These are phyloP conservation scores for Colaptes auratus DNA, from an alignment of 2,113 vertebrate genomes.

Conservation along the genomic window DNA sequence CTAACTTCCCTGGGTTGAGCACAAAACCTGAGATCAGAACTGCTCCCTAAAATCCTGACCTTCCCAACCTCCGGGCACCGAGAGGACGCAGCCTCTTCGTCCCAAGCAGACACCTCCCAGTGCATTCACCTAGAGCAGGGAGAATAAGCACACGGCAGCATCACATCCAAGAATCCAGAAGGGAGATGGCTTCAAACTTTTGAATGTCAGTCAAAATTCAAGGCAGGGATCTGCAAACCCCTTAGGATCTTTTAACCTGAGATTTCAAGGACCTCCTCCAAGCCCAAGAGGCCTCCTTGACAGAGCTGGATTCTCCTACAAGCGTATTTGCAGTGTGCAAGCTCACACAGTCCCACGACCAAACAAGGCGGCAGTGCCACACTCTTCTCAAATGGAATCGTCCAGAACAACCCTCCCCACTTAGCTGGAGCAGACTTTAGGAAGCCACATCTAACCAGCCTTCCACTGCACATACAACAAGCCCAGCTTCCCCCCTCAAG, in stretches of 20 bases:
- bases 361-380: rapidly evolving
- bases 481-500: not conserved
- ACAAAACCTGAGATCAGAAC: not conserved
- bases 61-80: not conserved
- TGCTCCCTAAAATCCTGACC: not conserved
- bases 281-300: not conserved
- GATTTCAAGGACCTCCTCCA: not conserved
- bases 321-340: not conserved
- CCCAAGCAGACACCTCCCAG: not conserved
- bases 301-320: not conserved
- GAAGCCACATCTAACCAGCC: not conserved
- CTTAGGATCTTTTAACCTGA: not conserved
- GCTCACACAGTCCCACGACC: not conserved
- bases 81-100: not conserved
- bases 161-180: not conserved
- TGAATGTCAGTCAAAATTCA: not conserved
- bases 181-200: not conserved
- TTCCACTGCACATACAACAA: not conserved
- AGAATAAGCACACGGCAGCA: not conserved
- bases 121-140: not conserved
- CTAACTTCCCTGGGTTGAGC: not conserved
- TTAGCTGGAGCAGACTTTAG: not conserved
- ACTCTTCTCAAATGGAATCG: not conserved
- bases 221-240: not conserved
- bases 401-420: not conserved